Percentiles rank a stretch among this genome's conserved stretches.
Conservation (phyloP, 2,797 vertebrate genomes). For the Chloroceryle inda region DNA sequence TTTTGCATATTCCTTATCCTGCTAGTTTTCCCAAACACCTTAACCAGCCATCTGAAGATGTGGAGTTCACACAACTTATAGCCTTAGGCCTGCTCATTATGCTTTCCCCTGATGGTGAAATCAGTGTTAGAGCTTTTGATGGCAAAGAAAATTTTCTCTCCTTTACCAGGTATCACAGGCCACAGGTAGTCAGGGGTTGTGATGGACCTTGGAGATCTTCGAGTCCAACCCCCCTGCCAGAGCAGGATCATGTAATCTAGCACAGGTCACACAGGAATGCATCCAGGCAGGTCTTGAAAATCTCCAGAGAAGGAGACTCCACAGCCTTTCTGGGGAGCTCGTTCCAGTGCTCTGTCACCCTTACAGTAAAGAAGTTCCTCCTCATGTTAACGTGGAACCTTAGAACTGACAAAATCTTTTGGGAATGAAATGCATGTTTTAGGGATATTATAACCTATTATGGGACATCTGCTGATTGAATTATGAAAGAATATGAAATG, state of each 20-base stretch:
- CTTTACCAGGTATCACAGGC: not conserved
- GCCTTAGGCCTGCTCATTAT: not conserved
- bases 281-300: too few species aligned
- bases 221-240: too few species aligned
- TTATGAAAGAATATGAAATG: not conserved
- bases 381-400: too few species aligned
- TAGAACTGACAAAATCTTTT: not conserved
- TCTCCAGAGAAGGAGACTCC: too few species aligned
- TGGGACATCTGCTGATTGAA: not conserved
- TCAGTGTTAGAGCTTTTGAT: not conserved
- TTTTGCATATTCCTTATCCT: not conserved
- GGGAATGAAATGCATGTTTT: not conserved
- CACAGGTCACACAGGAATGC: too few species aligned
- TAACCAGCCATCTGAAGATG: not conserved
- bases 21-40: not conserved
- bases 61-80: not conserved
- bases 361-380: too few species aligned
- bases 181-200: too few species aligned
- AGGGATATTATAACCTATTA: not conserved
- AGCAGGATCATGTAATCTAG: too few species aligned
- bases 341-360: too few species aligned
- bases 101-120: not conserved
- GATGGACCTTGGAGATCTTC: too few species aligned
- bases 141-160: not conserved
- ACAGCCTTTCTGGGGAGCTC: too few species aligned